These are phyloP conservation scores for Palythoa heliodiscus DNA, from an alignment of 92 coral and sea anemone species.

Conservation along the genomic window DNA sequence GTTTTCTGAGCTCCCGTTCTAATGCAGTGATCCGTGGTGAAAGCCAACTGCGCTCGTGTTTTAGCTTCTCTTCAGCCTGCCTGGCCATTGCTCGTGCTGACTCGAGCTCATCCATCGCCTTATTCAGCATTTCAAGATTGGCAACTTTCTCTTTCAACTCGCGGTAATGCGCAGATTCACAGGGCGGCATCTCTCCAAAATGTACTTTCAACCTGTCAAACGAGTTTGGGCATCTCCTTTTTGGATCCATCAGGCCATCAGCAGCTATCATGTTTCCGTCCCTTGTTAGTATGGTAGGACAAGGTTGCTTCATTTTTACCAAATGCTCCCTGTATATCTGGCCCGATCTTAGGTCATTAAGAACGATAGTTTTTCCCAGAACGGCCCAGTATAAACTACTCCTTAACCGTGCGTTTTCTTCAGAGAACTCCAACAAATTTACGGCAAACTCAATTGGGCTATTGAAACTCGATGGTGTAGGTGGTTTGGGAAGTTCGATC, in stretches of 20 bases:
- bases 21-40: conserved; percentile 67
- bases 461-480: conserved; percentile 66
- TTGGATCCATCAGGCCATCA: conserved; percentile 90
- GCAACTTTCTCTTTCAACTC: conserved; percentile 43
- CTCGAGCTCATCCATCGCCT: conserved; percentile 55
- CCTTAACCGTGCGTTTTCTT: conserved; percentile 68
- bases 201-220: conserved; percentile 61
- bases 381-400: conserved; percentile 78
- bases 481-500: conserved; percentile 72
- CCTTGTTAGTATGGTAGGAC: conserved; percentile 81
- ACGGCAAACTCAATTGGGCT: conserved; percentile 84
- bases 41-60: conserved; percentile 44
- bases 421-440: conserved; percentile 78
- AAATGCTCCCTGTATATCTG: conserved; percentile 84
- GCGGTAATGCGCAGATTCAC: conserved; percentile 57
- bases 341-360: conserved; percentile 77
- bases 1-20: conserved; percentile 74
- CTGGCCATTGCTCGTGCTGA: conserved; percentile 36
- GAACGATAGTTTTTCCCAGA: conserved; percentile 76
- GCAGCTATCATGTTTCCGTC: conserved; percentile 89
- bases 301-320: conserved; percentile 67
- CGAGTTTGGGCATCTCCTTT: conserved; percentile 65
- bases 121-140: conserved; percentile 50
- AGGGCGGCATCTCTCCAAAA: conserved; percentile 75
- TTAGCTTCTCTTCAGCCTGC: conserved; percentile 57